Evolutionary conservation across 64 coral and sea anemone genomes (phyloP).

Genomic region (Montipora capricornis): DNA sequence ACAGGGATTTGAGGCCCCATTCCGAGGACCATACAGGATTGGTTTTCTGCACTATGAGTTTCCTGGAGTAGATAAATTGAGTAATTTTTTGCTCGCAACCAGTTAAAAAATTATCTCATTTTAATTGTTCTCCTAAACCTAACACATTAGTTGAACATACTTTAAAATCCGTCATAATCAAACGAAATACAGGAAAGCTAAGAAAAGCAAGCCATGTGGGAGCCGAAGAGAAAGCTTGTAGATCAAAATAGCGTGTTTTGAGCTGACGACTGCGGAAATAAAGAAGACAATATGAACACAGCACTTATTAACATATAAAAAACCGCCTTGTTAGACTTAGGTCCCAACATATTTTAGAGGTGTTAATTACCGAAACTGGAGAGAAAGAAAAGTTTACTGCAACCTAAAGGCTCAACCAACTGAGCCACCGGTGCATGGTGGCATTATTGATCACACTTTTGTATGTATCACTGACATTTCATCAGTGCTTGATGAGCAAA

Average conservation of each 20-base stretch:
- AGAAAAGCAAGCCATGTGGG: slow-evolving; percentile 9
- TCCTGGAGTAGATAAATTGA: slow-evolving; percentile 27
- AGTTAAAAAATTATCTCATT: too few relatives aligned
- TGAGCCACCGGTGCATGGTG: too few relatives aligned
- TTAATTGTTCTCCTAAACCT: too few relatives aligned
- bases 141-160: too few relatives aligned
- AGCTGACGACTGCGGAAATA: neutral
- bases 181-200: too few relatives aligned
- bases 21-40: neutral
- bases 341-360: too few relatives aligned
- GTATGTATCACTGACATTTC: neutral
- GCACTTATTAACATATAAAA: neutral
- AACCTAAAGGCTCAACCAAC: too few relatives aligned
- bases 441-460: neutral
- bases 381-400: too few relatives aligned
- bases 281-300: neutral
- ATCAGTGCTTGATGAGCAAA: neutral
- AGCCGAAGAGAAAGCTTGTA: neutral
- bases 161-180: too few relatives aligned
- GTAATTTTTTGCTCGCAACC: too few relatives aligned
- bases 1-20: neutral
- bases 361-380: too few relatives aligned
- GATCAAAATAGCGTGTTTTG: neutral
- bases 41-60: neutral
- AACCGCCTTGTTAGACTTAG: too few relatives aligned